phyloP scores from a whole-genome alignment of 2,797 vertebrate genomes.

The Sarcophilus harrisii region DNA sequence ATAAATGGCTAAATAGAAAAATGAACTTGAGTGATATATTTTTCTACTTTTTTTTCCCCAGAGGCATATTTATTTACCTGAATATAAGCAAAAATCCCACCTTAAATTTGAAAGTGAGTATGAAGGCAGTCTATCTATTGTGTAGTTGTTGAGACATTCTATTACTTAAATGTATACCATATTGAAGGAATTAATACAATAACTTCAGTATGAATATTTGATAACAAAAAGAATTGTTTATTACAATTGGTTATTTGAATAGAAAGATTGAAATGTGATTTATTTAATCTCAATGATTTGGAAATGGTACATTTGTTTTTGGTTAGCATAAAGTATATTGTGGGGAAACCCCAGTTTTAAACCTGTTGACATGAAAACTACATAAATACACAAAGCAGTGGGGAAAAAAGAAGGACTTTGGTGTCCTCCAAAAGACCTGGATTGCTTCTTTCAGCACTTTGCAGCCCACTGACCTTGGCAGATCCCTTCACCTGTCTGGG shows the following conservation, averaged over 20 bases:
- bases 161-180: conserved; percentile 40
- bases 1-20: background rate
- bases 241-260: conserved; percentile 40
- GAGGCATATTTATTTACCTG: conserved; percentile 42
- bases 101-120: conserved; percentile 55
- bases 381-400: background rate
- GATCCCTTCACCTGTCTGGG: background rate
- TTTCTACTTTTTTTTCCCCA: conserved; percentile 49
- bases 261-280: conserved; percentile 64
- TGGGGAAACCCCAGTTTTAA: conserved; percentile 51
- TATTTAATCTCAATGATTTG: conserved; percentile 48
- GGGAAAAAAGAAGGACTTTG: background rate
- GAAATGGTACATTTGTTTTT: conserved; percentile 52
- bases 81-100: conserved; percentile 65
- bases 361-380: conserved; percentile 19
- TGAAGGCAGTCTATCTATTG: conserved; percentile 67
- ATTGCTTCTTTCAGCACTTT: background rate
- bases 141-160: conserved; percentile 28
- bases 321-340: conserved; percentile 45
- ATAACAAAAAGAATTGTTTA: conserved; percentile 47
- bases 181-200: conserved; percentile 51
- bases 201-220: conserved; percentile 52
- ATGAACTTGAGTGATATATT: background rate
- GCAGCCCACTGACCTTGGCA: background rate
- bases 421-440: background rate